A percentile compares a stretch with the other conserved stretches of the same genome.
phyloP scores from a whole-genome alignment of 2,888 invertebrate genomes.

The Eupeodes luniger region DNA sequence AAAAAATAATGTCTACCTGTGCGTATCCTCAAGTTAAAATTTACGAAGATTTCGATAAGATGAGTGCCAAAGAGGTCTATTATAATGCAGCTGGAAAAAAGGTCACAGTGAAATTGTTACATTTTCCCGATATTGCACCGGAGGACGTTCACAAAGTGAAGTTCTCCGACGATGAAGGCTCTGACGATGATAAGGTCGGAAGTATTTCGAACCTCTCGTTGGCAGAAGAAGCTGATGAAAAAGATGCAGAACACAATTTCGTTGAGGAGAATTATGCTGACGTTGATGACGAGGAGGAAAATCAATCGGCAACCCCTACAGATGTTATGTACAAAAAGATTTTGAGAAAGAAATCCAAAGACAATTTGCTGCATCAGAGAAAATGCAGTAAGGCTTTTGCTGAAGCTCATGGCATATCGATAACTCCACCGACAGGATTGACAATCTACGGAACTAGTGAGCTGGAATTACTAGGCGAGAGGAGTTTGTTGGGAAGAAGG shows the following conservation, averaged over 20 bases:
- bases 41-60: constrained; percentile 84
- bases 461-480: constrained; percentile 65
- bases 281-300: constrained; percentile 74
- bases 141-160: constrained; percentile 82
- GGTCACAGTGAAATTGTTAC: constrained; percentile 83
- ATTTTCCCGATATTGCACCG: constrained; percentile 83
- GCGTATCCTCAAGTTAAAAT: constrained; percentile 83
- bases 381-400: constrained; percentile 84
- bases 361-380: constrained; percentile 80
- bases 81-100: constrained; percentile 84
- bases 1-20: constrained; percentile 83
- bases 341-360: constrained; percentile 82
- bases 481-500: constrained; percentile 29
- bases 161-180: constrained; percentile 80
- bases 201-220: background rate
- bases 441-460: constrained; percentile 41
- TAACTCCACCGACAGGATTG: constrained; percentile 78
- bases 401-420: constrained; percentile 82
- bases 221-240: background rate
- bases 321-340: constrained; percentile 79
- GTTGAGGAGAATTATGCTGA: constrained; percentile 67
- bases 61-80: constrained; percentile 84
- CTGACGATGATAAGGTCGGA: constrained; percentile 57
- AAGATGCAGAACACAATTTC: constrained; percentile 31
- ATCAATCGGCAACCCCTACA: constrained; percentile 32